A percentile compares a stretch with the other conserved stretches of the same genome.
phyloP scores from a whole-genome alignment of 2,888 invertebrate genomes.

The Leuctra nigra region DNA sequence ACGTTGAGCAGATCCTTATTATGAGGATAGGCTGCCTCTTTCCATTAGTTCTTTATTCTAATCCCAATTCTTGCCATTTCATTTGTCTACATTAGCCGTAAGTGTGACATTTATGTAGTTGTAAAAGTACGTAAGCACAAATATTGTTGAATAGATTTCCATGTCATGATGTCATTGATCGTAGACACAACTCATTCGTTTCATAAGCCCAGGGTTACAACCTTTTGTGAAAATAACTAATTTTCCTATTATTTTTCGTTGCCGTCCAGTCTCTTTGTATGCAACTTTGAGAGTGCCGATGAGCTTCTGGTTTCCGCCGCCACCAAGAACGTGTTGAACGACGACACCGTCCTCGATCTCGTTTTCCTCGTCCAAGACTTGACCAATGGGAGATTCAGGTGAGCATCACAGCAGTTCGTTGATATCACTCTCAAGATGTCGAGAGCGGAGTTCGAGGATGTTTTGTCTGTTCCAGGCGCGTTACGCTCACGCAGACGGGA shows the following conservation, averaged over 20 bases:
- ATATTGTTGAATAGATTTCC: too few species aligned
- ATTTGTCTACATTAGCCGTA: too few species aligned
- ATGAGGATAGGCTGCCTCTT: too few species aligned
- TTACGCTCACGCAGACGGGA: background rate
- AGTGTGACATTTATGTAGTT: too few species aligned
- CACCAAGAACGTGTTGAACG: constrained; percentile 10
- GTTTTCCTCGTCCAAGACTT: constrained; percentile 2
- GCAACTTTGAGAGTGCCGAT: constrained; percentile 18
- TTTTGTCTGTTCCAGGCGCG: background rate
- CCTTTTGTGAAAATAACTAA: background rate
- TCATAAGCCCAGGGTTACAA: background rate
- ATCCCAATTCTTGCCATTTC: too few species aligned
- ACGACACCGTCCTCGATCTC: background rate
- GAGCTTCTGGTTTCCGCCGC: constrained; percentile 20
- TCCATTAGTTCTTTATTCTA: too few species aligned
- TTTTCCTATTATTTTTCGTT: constrained; percentile 10
- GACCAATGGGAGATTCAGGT: constrained; percentile 4
- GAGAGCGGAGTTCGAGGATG: background rate
- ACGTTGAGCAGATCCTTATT: too few species aligned
- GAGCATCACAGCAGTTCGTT: too few species aligned
- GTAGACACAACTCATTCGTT: too few species aligned
- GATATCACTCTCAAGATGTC: background rate
- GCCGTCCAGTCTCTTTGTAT: constrained; percentile 23
- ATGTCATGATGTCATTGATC: too few species aligned
- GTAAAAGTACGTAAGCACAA: too few species aligned